A percentile compares a stretch with the other conserved stretches of the same genome.
Conservation (phyloP, 2,888 invertebrate species). For the Drosophila rellima region DNA sequence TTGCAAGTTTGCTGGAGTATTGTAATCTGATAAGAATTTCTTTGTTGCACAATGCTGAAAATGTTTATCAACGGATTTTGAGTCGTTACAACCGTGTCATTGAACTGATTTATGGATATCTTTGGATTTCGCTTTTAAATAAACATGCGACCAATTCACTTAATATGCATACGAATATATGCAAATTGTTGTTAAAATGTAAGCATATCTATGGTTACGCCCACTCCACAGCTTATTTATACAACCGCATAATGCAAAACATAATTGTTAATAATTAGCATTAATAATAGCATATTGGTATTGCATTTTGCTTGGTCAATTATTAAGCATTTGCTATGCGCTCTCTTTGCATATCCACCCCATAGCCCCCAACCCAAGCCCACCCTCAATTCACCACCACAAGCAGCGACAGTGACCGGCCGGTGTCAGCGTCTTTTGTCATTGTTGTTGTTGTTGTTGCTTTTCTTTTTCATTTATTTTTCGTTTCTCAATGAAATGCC, state of each 20-base stretch:
- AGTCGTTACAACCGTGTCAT: constrained; percentile 12
- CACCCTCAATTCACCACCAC: constrained; percentile 35
- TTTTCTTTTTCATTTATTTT: constrained; percentile 45
- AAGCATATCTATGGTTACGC: constrained; percentile 43
- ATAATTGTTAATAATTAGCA: constrained; percentile 29
- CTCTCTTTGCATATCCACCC: constrained; percentile 32
- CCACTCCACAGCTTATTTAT: constrained; percentile 21
- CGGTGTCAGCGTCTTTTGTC: constrained; percentile 72
- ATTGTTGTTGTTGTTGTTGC: constrained; percentile 45
- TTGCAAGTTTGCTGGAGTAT: neutral
- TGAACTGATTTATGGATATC: constrained; percentile 26
- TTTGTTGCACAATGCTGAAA: constrained; percentile 6
- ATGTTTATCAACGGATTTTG: neutral
- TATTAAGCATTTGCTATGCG: constrained; percentile 17
- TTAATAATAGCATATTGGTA: constrained; percentile 49
- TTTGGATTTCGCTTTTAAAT: neutral
- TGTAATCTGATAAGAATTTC: constrained; percentile 44
- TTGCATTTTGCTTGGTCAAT: constrained; percentile 32
- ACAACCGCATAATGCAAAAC: constrained; percentile 21
- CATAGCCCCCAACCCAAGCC: constrained; percentile 1
- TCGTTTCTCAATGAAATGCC: constrained; percentile 74
- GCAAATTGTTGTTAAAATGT: constrained; percentile 24
- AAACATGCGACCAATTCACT: constrained; percentile 3
- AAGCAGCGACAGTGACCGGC: constrained; percentile 62
- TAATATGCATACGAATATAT: constrained; percentile 8